These are phyloP conservation scores for Synaphobranchus kaupii DNA, from an alignment of 2,797 vertebrate species.

Conservation along the genomic window DNA sequence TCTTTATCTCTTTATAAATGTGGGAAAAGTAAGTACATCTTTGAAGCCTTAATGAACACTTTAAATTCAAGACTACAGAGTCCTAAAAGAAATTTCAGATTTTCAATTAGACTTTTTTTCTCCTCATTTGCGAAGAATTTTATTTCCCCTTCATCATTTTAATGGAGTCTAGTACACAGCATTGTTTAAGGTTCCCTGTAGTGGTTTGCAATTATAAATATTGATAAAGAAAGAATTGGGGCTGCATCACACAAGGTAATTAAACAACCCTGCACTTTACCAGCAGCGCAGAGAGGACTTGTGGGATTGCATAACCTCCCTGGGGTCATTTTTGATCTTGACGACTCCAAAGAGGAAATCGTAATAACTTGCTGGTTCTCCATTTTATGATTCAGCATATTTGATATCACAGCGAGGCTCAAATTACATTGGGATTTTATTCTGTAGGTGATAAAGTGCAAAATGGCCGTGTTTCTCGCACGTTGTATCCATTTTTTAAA, in stretches of 20 bases:
- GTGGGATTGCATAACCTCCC: neutral
- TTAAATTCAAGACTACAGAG: neutral
- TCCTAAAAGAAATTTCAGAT: neutral
- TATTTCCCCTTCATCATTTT: neutral
- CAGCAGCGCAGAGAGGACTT: neutral
- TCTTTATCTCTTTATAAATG: neutral
- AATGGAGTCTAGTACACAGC: neutral
- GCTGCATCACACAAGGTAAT: neutral
- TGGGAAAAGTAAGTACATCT: neutral
- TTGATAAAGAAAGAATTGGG: too few species aligned
- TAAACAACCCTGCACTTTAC: neutral
- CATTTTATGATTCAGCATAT: neutral
- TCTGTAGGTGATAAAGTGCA: neutral
- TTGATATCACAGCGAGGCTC: neutral
- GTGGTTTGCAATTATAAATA: neutral
- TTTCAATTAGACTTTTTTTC: neutral
- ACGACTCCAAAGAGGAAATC: neutral
- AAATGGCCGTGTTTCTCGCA: neutral
- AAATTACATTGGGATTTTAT: neutral
- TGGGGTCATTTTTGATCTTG: neutral
- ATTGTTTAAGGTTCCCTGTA: neutral
- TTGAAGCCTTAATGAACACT: neutral
- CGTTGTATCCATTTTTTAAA: too few species aligned
- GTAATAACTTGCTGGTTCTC: neutral
- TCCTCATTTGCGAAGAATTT: neutral